phyloP scores from a whole-genome alignment of 2,797 vertebrate genomes.

The Lepus townsendii region DNA sequence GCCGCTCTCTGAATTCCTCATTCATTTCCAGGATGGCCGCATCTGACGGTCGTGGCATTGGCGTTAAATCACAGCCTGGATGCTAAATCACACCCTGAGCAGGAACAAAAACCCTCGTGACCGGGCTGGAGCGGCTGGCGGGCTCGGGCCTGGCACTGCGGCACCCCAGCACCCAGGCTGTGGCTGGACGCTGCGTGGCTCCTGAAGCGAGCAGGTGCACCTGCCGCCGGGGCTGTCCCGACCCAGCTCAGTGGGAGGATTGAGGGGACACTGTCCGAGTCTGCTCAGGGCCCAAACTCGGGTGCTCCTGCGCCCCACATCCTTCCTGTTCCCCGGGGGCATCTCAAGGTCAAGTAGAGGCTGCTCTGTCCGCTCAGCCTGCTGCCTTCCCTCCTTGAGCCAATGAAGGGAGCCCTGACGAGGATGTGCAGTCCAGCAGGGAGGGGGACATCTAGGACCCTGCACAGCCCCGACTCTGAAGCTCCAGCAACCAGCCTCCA shows the following conservation, averaged over 20 bases:
- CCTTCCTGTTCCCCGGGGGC: accelerated
- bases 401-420: accelerated
- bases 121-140: background rate
- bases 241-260: accelerated
- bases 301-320: background rate
- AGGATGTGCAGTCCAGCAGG: background rate
- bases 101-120: background rate
- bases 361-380: background rate
- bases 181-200: background rate
- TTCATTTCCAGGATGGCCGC: constrained; percentile 75
- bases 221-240: accelerated
- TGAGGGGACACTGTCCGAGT: accelerated
- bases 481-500: background rate
- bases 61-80: constrained; percentile 68
- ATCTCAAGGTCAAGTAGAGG: accelerated
- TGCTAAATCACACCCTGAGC: constrained; percentile 18
- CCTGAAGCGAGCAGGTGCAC: background rate
- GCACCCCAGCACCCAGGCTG: too few species aligned
- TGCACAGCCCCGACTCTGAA: too few species aligned
- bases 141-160: accelerated
- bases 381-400: accelerated
- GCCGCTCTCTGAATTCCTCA: constrained; percentile 76
- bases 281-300: accelerated
- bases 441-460: too few species aligned
- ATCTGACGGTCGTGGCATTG: constrained; percentile 19